Evolutionary conservation across 2,888 invertebrate genomes (phyloP), one percentile per base, ranked within the genome.

Genomic region (Protonemura montana): DNA sequence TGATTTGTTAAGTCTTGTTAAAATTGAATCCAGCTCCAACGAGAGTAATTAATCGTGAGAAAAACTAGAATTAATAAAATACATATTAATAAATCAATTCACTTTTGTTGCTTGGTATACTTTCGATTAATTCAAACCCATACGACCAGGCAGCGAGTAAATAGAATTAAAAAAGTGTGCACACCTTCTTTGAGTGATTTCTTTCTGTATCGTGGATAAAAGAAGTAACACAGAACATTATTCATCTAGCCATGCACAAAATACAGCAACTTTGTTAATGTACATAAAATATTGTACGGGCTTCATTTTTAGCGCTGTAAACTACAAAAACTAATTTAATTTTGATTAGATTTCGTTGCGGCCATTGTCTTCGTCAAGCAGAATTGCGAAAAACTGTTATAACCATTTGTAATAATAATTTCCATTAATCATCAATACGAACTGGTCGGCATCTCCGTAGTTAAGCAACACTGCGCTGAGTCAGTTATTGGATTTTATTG

Each of bases 61-160:
- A 84, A 76, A 84, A 59, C 84, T 84, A 26, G 59, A 27, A 28
- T 84, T 84, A 84, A 84, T 84, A 84, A 84, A 84, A 84, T 84
- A 84, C 84, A 84, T 84, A 84, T 59, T 59, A 28, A 84, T 84
- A 84, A 84, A 84, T 84, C 84, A 84, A 26, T 28, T 29, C 26
- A 78, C 35, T 82, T 82, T 29, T 82, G n/a, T 30, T 82, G 82
- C 30, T 59, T 59, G 59, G 16, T 21, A 35, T 35, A 1, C 59
- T 59, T 59, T 59, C 35, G 59, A 59, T 59, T 59, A 59, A 59
- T 6, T 35, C 10, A 35, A 59, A 59, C 59, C 13, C 59, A 59
- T 59, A 59, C 13, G 59, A 59, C 59, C 59, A 59, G 7, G 59
- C 16, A 21, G 59, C 21, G n/a, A n/a, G 59, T 59, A 59, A 59